Conservation (phyloP, 2,888 invertebrate genomes). For the Oxyscelio sp. region DNA sequence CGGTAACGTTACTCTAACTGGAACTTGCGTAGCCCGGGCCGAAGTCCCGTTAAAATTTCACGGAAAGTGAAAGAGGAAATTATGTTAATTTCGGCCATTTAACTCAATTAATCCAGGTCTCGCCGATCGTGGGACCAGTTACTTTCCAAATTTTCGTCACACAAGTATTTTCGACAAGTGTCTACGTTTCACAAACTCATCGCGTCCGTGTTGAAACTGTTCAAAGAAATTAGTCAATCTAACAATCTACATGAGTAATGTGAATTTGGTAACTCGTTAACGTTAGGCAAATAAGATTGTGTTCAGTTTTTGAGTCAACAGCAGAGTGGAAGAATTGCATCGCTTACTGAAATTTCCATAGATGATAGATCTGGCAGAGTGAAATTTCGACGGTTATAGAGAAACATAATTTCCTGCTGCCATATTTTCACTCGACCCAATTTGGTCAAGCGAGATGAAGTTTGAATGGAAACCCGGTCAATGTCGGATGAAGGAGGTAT, state of each 20-base stretch:
- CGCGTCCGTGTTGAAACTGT: slow-evolving; percentile 6
- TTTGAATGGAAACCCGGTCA: slow-evolving; percentile 59
- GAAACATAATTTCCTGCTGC: slow-evolving; percentile 22
- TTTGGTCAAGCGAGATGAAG: slow-evolving; percentile 39
- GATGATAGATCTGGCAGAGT: slow-evolving; percentile 2
- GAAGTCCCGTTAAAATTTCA: slow-evolving; percentile 55
- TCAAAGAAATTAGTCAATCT: slow-evolving; percentile 11
- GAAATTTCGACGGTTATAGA: slow-evolving; percentile 2
- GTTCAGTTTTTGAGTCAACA: neutral
- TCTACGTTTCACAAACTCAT: slow-evolving; percentile 31
- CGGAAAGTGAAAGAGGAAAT: slow-evolving; percentile 52
- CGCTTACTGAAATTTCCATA: neutral
- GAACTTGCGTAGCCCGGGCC: slow-evolving; percentile 12
- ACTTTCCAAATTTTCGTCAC: slow-evolving; percentile 9
- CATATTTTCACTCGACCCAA: slow-evolving; percentile 53
- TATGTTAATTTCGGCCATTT: slow-evolving; percentile 36
- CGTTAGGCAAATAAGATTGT: slow-evolving; percentile 1
- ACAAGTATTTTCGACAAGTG: neutral
- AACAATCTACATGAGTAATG: neutral
- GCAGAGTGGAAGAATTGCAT: neutral
- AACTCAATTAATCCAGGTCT: slow-evolving; percentile 26
- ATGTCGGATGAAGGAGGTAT: slow-evolving; percentile 49
- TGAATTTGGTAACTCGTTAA: neutral
- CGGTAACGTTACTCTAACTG: slow-evolving; percentile 59
- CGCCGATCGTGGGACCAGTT: neutral